Evolutionary conservation across 2,113 vertebrate species (phyloP).

Genomic region (Rhinoderma darwinii): DNA sequence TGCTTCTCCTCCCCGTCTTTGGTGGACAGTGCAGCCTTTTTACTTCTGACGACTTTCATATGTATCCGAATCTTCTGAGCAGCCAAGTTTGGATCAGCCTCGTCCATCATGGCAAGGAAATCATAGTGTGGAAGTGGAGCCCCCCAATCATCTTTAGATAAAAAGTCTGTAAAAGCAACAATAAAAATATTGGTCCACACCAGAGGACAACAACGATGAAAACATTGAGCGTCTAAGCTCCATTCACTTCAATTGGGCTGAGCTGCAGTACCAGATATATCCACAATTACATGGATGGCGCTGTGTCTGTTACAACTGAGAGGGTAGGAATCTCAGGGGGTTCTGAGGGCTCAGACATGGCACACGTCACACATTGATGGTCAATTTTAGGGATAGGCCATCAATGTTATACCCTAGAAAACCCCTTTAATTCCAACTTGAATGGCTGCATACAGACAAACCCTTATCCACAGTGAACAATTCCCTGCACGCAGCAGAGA

Average conservation of each 20-base stretch:
- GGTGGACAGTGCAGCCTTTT: background rate
- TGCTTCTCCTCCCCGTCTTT: background rate
- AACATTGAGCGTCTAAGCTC: background rate
- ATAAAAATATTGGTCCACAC: background rate
- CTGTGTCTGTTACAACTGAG: too few species aligned
- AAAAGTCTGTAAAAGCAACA: constrained; percentile 70
- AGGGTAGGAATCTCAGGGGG: too few species aligned
- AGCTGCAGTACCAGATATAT: too few species aligned
- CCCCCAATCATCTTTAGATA: constrained; percentile 81
- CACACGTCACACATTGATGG: background rate
- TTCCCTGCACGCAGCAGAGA: background rate
- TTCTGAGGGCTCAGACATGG: too few species aligned
- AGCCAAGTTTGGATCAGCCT: constrained; percentile 9
- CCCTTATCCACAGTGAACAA: background rate
- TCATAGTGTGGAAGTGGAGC: constrained; percentile 82
- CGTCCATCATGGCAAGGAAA: constrained; percentile 88
- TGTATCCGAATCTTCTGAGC: constrained; percentile 51
- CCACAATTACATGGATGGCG: too few species aligned
- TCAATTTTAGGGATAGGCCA: too few species aligned
- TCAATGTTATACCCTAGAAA: too few species aligned
- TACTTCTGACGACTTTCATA: constrained; percentile 30
- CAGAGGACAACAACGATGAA: background rate
- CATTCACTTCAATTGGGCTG: too few species aligned
- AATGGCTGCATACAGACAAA: too few species aligned
- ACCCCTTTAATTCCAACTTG: too few species aligned